Conservation (phyloP, 1,140 invertebrate genomes). For the Eubasilissa regina region DNA sequence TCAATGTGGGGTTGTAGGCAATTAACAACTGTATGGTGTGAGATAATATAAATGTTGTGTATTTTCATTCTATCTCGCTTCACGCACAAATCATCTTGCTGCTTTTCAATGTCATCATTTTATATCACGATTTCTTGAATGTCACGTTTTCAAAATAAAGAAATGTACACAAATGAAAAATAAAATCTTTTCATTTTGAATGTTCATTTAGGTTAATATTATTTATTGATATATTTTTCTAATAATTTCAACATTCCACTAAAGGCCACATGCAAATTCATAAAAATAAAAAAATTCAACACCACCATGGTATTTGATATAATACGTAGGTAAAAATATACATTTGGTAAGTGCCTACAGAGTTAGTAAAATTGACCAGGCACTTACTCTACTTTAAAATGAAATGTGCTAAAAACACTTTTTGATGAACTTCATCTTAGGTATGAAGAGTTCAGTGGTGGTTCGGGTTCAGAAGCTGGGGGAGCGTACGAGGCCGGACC, state of each 20-base stretch:
- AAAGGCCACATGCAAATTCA: too few relatives aligned
- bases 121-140: constrained; percentile 19
- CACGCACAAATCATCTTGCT: constrained; percentile 27
- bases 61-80: constrained; percentile 38
- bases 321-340: too few relatives aligned
- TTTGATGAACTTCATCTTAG: constrained; percentile 19
- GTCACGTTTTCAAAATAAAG: not conserved
- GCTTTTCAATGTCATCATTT: constrained; percentile 45
- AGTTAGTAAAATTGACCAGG: too few relatives aligned
- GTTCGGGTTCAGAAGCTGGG: constrained; percentile 55
- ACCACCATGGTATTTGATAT: too few relatives aligned
- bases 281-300: too few relatives aligned
- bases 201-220: too few relatives aligned
- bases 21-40: constrained; percentile 40
- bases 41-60: constrained; percentile 42
- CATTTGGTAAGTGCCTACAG: too few relatives aligned
- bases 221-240: too few relatives aligned
- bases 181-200: not conserved
- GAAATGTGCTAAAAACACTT: too few relatives aligned
- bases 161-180: constrained; percentile 2
- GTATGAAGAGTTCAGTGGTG: constrained; percentile 59
- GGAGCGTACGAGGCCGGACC: constrained; percentile 9
- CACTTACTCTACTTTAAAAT: too few relatives aligned
- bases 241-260: too few relatives aligned
- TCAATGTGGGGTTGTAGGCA: too few relatives aligned